Percentiles rank a stretch among this genome's conserved stretches.
phyloP scores from a whole-genome alignment of 2,797 vertebrate genomes.

The Apogon hyalosoma region DNA sequence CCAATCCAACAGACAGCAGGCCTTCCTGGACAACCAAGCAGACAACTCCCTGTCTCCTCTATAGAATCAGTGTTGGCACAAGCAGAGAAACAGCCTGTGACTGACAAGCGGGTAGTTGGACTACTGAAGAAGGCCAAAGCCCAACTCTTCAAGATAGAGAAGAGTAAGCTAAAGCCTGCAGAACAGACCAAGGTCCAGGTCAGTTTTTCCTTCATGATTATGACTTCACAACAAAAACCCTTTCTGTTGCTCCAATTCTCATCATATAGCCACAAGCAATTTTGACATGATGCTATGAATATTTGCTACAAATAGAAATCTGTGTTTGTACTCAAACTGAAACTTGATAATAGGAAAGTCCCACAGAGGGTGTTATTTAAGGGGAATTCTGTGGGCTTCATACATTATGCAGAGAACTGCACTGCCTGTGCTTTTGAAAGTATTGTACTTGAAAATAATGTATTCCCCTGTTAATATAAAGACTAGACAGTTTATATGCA shows the following conservation, averaged over 20 bases:
- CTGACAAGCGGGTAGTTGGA: constrained; percentile 94
- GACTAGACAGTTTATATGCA: constrained; percentile 8
- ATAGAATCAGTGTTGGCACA: constrained; percentile 92
- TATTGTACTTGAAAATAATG: constrained; percentile 37
- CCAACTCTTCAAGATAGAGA: constrained; percentile 97
- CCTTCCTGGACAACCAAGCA: constrained; percentile 81
- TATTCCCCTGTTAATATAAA: constrained; percentile 36
- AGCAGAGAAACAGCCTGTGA: constrained; percentile 94
- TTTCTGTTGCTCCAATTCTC: constrained; percentile 34
- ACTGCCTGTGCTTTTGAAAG: constrained; percentile 47
- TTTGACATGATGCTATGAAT: constrained; percentile 56
- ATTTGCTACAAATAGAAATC: constrained; percentile 61
- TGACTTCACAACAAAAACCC: constrained; percentile 18
- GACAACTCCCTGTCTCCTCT: constrained; percentile 88
- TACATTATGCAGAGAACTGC: constrained; percentile 67
- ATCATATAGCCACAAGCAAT: constrained; percentile 37
- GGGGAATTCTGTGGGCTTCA: constrained; percentile 74
- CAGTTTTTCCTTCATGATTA: constrained; percentile 52
- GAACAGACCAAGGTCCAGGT: constrained; percentile 98
- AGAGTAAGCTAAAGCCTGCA: constrained; percentile 93
- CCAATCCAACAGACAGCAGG: constrained; percentile 68
- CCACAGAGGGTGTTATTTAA: constrained; percentile 63
- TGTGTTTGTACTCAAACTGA: constrained; percentile 66
- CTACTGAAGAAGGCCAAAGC: constrained; percentile 97
- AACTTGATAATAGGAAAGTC: constrained; percentile 78